Conservation (phyloP, 2,113 vertebrate genomes). For the Anguilla japonica region DNA sequence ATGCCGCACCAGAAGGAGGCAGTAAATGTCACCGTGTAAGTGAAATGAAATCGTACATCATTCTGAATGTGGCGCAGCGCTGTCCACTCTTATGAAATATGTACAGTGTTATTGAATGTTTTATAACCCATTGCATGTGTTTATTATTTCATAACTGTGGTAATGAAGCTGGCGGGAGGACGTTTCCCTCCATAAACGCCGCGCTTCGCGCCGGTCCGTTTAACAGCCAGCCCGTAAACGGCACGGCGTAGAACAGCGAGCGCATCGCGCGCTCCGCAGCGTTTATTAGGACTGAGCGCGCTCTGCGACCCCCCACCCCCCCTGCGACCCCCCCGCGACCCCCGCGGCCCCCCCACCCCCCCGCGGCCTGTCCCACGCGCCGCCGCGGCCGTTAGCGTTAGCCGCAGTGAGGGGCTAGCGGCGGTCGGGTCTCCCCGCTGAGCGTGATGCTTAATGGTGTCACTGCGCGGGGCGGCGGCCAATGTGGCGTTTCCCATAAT, state of each 20-base stretch:
- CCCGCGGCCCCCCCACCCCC: too few relatives aligned
- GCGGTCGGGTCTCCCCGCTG: too few relatives aligned
- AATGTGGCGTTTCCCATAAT: not conserved
- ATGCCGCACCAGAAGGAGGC: not conserved
- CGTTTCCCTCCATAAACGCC: not conserved
- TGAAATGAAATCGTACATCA: not conserved
- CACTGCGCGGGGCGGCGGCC: not conserved
- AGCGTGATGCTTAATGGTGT: too few relatives aligned
- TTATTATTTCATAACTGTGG: slow-evolving; percentile 2
- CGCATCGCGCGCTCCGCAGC: too few relatives aligned
- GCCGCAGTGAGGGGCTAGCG: too few relatives aligned
- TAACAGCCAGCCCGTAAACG: not conserved
- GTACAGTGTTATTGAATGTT: not conserved
- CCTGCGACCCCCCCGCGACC: too few relatives aligned
- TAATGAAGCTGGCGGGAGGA: not conserved
- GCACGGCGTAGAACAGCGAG: not conserved
- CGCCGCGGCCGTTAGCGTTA: too few relatives aligned
- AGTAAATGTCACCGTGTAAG: not conserved
- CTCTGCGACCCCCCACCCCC: too few relatives aligned
- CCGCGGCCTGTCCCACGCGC: too few relatives aligned
- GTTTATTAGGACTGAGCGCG: too few relatives aligned
- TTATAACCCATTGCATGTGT: slow-evolving; percentile 2
- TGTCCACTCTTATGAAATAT: slow-evolving; percentile 9
- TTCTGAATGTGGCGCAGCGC: not conserved
- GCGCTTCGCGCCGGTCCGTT: not conserved